Evolutionary conservation across 2,113 vertebrate genomes (phyloP).

Genomic region (Onychorhynchus coronatus): DNA sequence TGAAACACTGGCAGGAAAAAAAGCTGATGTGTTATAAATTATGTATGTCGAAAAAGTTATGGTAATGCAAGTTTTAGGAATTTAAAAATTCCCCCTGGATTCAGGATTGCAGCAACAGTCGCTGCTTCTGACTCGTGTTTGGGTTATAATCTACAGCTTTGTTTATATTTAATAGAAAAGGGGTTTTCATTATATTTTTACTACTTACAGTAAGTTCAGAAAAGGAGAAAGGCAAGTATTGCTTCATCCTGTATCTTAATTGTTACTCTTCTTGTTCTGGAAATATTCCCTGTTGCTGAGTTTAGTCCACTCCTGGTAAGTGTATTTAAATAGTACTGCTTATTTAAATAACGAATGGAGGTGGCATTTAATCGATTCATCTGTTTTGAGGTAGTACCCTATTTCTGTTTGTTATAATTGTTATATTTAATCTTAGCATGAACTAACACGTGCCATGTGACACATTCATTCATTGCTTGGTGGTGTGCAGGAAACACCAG

Average conservation of each 20-base stretch:
- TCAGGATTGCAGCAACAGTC: background rate
- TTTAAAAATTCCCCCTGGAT: background rate
- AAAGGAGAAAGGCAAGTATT: background rate
- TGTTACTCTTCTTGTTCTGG: background rate
- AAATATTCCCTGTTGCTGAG: background rate
- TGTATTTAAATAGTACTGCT: background rate
- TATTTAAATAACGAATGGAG: background rate
- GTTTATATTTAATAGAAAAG: background rate
- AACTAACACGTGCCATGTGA: background rate
- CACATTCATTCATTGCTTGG: background rate
- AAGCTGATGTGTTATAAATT: background rate
- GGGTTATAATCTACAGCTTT: background rate
- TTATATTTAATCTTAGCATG: background rate
- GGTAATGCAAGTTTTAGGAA: background rate
- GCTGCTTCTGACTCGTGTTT: background rate
- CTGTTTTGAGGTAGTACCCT: background rate
- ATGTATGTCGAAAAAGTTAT: background rate
- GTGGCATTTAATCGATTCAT: background rate
- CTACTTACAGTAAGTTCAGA: background rate
- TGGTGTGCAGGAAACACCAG: background rate
- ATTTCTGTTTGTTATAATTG: background rate
- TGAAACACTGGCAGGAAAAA: background rate
- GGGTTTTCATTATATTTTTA: background rate
- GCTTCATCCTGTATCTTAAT: background rate
- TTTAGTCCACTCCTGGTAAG: background rate